Percentiles rank a stretch among this genome's conserved stretches.
Conservation (phyloP, 2,888 invertebrate genomes). For the Arenicola marina region DNA sequence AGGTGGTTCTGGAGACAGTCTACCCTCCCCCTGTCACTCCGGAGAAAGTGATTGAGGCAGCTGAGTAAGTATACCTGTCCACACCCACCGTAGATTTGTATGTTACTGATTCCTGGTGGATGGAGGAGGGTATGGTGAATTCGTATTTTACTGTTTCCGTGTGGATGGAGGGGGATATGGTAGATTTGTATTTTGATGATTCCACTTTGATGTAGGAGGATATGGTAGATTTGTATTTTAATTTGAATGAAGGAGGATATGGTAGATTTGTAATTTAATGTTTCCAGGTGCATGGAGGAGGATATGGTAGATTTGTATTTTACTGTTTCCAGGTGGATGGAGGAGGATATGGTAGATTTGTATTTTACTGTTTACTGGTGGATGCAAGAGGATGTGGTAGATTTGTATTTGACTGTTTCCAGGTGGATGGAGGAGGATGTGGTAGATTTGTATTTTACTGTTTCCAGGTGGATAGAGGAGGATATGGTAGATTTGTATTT, state of each 20-base stretch:
- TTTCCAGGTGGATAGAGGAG: slow-evolving; percentile 61
- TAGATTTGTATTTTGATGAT: slow-evolving; percentile 36
- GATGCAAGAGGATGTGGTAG: slow-evolving; percentile 62
- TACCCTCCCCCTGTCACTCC: slow-evolving; percentile 64
- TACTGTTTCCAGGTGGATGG: slow-evolving; percentile 57
- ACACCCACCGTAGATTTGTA: neutral
- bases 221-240: slow-evolving; percentile 42
- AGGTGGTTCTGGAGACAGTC: slow-evolving; percentile 74
- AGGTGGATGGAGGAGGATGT: slow-evolving; percentile 62
- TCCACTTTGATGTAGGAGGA: slow-evolving; percentile 62
- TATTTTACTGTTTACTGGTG: slow-evolving; percentile 41
- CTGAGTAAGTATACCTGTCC: slow-evolving; percentile 33
- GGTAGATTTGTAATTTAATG: slow-evolving; percentile 37
- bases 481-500: slow-evolving; percentile 47
- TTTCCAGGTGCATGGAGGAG: slow-evolving; percentile 61
- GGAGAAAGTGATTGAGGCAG: slow-evolving; percentile 55
- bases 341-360: slow-evolving; percentile 56
- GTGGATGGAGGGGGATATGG: slow-evolving; percentile 62
- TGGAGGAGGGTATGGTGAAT: slow-evolving; percentile 61
- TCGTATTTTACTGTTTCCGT: slow-evolving; percentile 27
- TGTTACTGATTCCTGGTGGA: slow-evolving; percentile 49
- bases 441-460: slow-evolving; percentile 37
- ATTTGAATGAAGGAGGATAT: slow-evolving; percentile 62
- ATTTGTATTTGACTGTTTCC: slow-evolving; percentile 20
- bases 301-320: slow-evolving; percentile 47